Evolutionary conservation across 1,140 invertebrate genomes (phyloP).

Genomic region (Leptoteleia sp.): DNA sequence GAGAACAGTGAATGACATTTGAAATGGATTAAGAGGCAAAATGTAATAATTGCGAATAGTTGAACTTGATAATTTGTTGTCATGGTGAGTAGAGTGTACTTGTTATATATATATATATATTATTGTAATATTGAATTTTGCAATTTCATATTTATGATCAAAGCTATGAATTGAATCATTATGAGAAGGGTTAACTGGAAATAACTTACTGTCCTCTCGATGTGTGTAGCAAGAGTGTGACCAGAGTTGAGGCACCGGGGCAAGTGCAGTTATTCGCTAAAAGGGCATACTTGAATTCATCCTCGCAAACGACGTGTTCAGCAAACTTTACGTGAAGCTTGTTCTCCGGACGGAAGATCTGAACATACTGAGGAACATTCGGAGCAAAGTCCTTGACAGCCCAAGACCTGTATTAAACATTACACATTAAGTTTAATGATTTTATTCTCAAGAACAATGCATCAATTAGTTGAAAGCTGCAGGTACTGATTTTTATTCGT

Average conservation of each 20-base stretch:
- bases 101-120: too few relatives aligned
- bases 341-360: conserved; percentile 98
- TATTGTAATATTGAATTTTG: too few relatives aligned
- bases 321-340: conserved; percentile 99
- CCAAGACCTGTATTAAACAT: conserved; percentile 87
- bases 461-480: too few relatives aligned
- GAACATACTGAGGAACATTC: conserved; percentile 97
- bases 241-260: conserved; percentile 97
- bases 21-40: too few relatives aligned
- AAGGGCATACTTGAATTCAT: conserved; percentile 98
- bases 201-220: conserved; percentile 95
- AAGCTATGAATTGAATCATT: too few relatives aligned
- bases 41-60: too few relatives aligned
- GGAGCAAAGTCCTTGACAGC: conserved; percentile 99
- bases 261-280: conserved; percentile 98
- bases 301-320: conserved; percentile 98
- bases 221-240: conserved; percentile 96
- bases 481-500: conserved; percentile 1
- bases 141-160: too few relatives aligned
- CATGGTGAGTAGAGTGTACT: too few relatives aligned
- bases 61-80: too few relatives aligned
- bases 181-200: not conserved
- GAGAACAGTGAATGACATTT: too few relatives aligned
- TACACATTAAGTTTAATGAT: too few relatives aligned
- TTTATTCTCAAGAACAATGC: too few relatives aligned